phyloP scores from a whole-genome alignment of 2,888 invertebrate species.

The Dryococelus australis region DNA sequence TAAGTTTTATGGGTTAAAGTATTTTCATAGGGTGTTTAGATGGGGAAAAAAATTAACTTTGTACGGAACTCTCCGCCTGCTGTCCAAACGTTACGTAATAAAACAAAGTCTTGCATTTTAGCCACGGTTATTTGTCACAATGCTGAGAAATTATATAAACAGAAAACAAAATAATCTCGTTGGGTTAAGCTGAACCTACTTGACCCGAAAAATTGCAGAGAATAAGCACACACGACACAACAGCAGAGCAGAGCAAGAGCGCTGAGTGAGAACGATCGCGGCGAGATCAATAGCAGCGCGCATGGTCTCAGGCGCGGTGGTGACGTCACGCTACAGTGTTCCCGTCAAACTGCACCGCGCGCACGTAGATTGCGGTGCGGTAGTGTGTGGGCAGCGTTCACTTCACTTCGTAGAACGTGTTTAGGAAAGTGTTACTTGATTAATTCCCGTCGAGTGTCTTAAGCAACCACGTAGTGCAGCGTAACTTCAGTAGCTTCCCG shows the following conservation, averaged over 20 bases:
- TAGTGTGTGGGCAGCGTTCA: constrained; percentile 45
- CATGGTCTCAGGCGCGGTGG: constrained; percentile 44
- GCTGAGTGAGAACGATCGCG: too few species aligned
- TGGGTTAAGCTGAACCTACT: constrained; percentile 30
- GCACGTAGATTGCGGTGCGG: constrained; percentile 46
- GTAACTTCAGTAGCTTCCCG: background rate
- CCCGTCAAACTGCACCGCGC: constrained; percentile 45
- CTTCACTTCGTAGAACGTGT: constrained; percentile 42
- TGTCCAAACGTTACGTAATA: background rate
- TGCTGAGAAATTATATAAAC: background rate
- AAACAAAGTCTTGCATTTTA: too few species aligned
- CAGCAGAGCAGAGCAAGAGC: too few species aligned
- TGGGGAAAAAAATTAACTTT: background rate
- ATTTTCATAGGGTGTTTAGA: background rate
- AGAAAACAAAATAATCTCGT: background rate
- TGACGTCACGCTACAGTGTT: constrained; percentile 44
- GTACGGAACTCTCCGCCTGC: background rate
- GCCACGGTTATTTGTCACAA: background rate
- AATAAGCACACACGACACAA: too few species aligned
- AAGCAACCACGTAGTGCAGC: background rate
- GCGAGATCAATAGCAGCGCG: constrained; percentile 47
- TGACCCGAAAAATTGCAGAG: constrained; percentile 39
- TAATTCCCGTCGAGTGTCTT: constrained; percentile 36
- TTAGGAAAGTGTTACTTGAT: constrained; percentile 30
- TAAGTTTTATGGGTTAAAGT: background rate